Conservation (phyloP, 1,140 invertebrate genomes). For the Trichomalopsis sarcophagae region DNA sequence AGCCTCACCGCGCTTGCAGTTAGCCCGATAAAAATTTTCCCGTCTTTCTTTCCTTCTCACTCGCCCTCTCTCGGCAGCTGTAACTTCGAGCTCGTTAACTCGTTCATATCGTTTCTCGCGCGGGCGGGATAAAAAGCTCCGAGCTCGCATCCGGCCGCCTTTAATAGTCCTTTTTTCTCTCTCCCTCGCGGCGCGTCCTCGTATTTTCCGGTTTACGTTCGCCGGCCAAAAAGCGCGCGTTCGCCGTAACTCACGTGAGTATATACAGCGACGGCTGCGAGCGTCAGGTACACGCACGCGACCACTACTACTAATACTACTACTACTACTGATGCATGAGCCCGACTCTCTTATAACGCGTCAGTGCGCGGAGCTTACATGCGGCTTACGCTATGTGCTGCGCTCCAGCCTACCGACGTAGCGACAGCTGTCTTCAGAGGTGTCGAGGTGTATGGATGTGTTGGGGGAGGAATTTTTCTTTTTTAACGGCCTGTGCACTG, state of each 20-base stretch:
- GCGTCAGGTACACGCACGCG: not conserved
- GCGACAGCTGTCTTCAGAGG: not conserved
- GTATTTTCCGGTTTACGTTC: conserved; percentile 35
- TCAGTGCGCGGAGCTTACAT: not conserved
- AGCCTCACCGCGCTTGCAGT: not conserved
- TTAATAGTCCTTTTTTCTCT: conserved; percentile 40
- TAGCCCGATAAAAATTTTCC: conserved; percentile 34
- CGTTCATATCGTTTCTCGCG: conserved; percentile 41
- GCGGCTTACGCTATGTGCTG: no score
- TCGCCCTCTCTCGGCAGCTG: not conserved
- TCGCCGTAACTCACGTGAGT: conserved; percentile 32
- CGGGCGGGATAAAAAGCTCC: conserved; percentile 33
- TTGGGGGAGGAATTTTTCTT: not conserved
- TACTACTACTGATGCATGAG: no score
- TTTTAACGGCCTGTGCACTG: not conserved
- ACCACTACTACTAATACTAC: no score
- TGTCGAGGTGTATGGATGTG: not conserved
- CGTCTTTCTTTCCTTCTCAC: not conserved
- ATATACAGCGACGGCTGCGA: not conserved
- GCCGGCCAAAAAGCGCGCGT: conserved; percentile 13
- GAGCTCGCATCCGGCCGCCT: not conserved
- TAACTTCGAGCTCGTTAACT: conserved; percentile 51
- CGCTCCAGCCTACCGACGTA: not conserved
- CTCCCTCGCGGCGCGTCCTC: not conserved
- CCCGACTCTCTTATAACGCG: not conserved